Evolutionary conservation across 2,888 invertebrate genomes (phyloP), one percentile per base, ranked within the genome.

Genomic region (Cryptocheilus praepositus): DNA sequence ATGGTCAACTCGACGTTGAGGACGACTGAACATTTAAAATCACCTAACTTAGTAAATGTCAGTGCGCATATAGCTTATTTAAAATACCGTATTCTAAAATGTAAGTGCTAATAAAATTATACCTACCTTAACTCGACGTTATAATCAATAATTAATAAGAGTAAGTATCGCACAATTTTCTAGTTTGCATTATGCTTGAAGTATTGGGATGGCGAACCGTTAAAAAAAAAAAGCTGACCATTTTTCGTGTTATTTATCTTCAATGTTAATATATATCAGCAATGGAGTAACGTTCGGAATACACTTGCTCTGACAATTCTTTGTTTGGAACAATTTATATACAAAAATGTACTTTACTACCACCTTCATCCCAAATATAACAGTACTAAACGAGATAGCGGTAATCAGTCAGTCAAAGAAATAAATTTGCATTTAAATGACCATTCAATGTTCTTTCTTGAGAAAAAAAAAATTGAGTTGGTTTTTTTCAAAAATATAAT

Each of bases 1-100:
- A 87, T 46, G 76, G 79, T 58, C 84, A 83, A 70, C 72, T 81
- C 55, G 83, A 85, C 52, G 60, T 73, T 56, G 85, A 85, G 21
- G 81, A 83, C 45, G 80, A 82, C 57, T 83, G 65, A 83, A 36
- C 7, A 65, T 46, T 44, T 13, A 45, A 53, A 18, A 25, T 62
- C 54, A 44, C 65, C 53, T 36, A 61, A 43, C 22, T 15, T 62
- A 43, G 18, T 46, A 16, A 16, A 28, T 59, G 44, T 59, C 59
- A 21, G 57, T 22, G 22, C 44, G 61, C 70, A 67, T 54, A 45
- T 59, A 19, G 73, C 73, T 79, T 71, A 70, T 76, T 79, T 66
- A 54, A 73, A 21, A 56, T 18, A 16, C 19, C 46, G 21, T 52
- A 68, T 18, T 54, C 56, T 70, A 62, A 56, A 73, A 66, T 62